Evolutionary conservation across 2,797 vertebrate species (phyloP).

Genomic region (Tolypeutes matacus): DNA sequence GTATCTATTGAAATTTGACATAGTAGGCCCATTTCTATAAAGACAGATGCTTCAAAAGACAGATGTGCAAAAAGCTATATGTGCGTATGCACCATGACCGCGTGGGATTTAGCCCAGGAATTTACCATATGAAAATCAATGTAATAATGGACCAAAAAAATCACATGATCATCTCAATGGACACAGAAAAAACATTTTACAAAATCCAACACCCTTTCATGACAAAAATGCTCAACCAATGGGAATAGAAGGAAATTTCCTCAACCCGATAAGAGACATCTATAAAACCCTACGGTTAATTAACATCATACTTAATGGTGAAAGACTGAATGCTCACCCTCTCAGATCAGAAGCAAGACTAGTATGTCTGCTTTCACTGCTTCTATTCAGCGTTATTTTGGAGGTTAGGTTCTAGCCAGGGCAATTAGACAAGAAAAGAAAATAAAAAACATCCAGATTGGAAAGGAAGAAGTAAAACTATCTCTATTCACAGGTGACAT

Average conservation of each 20-base stretch:
- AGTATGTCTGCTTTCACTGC: background rate
- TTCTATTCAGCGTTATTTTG: conserved; percentile 2
- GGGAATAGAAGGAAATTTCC: background rate
- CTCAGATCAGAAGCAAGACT: conserved; percentile 25
- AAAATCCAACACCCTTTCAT: conserved; percentile 33
- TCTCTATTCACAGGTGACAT: conserved; percentile 26
- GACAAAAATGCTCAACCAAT: background rate
- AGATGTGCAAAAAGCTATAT: conserved; percentile 53
- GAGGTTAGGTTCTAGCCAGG: conserved; percentile 44
- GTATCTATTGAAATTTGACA: conserved; percentile 66
- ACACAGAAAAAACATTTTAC: conserved; percentile 47
- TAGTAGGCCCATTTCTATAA: conserved; percentile 49
- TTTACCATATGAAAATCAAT: conserved; percentile 47
- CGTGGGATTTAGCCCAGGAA: conserved; percentile 37
- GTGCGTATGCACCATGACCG: background rate
- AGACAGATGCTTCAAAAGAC: conserved; percentile 55
- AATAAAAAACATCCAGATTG: conserved; percentile 43
- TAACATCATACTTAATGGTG: background rate
- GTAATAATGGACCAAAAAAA: conserved; percentile 52
- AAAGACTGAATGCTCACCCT: conserved; percentile 7
- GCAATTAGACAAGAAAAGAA: conserved; percentile 51
- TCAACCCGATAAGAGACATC: background rate
- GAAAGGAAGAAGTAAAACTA: conserved; percentile 20
- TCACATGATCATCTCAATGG: background rate
- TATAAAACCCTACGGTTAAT: conserved; percentile 41